Percentiles rank a stretch among this genome's conserved stretches.
phyloP scores from a whole-genome alignment of 1,140 invertebrate genomes.

The Pogonomyrmex barbatus region DNA sequence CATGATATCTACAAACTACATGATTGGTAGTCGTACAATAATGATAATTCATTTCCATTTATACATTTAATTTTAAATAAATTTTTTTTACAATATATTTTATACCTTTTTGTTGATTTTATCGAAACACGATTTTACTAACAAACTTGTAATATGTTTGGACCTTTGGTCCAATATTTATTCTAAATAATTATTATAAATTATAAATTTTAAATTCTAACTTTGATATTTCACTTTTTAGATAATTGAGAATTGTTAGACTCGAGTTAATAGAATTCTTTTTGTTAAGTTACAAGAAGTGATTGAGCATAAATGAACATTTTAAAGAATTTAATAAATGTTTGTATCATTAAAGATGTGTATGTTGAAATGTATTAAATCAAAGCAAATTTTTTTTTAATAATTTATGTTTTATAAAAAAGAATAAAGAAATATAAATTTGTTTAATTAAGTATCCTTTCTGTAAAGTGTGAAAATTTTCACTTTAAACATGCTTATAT shows the following conservation, averaged over 20 bases:
- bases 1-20: constrained; percentile 3
- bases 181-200: not conserved
- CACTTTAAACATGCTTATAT: not conserved
- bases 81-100: not conserved
- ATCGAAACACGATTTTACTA: not conserved
- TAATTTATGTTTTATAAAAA: not conserved
- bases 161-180: not conserved
- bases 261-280: not conserved
- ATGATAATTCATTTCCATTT: not conserved
- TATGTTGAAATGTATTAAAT: not conserved
- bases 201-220: constrained; percentile 1
- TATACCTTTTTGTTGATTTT: not conserved
- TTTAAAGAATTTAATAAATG: not conserved
- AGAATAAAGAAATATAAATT: too few species aligned
- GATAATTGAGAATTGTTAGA: not conserved
- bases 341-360: not conserved
- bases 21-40: not conserved
- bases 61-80: constrained; percentile 21
- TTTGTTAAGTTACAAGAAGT: not conserved
- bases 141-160: not conserved
- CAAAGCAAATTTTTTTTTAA: not conserved
- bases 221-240: not conserved
- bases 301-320: not conserved
- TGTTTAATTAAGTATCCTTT: too few species aligned
- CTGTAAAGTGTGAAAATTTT: not conserved